These are phyloP conservation scores for Andrena praecox DNA, from an alignment of 2,888 invertebrate genomes.

Conservation along the genomic window DNA sequence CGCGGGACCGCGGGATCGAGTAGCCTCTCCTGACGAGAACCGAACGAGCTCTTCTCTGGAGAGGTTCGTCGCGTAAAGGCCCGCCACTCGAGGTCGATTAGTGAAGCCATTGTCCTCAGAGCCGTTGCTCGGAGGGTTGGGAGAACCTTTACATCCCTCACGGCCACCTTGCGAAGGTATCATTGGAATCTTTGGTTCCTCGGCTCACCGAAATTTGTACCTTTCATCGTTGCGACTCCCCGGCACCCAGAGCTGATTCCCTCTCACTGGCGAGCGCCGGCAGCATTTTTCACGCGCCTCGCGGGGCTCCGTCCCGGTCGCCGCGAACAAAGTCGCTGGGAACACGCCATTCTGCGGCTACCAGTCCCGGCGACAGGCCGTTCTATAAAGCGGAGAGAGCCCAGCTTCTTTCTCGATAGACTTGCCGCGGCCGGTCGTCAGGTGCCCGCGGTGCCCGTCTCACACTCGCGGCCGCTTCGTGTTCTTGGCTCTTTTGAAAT, in stretches of 20 bases:
- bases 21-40: conserved; percentile 73
- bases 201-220: conserved; percentile 60
- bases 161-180: conserved; percentile 83
- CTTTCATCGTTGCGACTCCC: conserved; percentile 46
- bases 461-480: not conserved
- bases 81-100: conserved; percentile 78
- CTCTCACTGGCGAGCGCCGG: not conserved
- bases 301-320: not conserved
- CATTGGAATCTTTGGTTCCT: conserved; percentile 79
- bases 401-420: not conserved
- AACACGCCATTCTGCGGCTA: not conserved
- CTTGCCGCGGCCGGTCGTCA: not conserved
- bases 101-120: conserved; percentile 83
- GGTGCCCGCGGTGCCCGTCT: not conserved
- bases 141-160: conserved; percentile 81
- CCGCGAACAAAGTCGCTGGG: not conserved
- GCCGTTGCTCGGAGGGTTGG: conserved; percentile 81
- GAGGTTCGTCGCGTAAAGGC: conserved; percentile 77
- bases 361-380: not conserved
- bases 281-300: not conserved
- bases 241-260: conserved; percentile 9
- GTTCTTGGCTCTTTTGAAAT: conserved; percentile 29
- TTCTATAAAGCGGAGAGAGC: not conserved
- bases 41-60: conserved; percentile 78
- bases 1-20: conserved; percentile 72